Evolutionary conservation across 2,888 invertebrate species (phyloP), one percentile per base, ranked within the genome.

Genomic region (Calephelis perditalis): DNA sequence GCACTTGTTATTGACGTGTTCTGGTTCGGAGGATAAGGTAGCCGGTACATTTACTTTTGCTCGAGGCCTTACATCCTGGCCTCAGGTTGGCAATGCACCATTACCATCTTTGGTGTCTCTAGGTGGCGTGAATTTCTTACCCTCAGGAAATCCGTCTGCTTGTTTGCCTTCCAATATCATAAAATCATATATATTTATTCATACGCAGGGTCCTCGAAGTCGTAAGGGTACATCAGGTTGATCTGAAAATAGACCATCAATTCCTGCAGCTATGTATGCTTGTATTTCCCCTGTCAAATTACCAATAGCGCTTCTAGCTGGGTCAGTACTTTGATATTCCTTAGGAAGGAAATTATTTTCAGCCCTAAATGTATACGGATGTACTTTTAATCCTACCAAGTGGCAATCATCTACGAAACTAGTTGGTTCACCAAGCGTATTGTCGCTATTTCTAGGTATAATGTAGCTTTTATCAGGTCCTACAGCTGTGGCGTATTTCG

Each of bases 301-400:
- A 10, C 89, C 89, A 12, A 79, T 71, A 4, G 79, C 80, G 45
- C 71, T 67, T 15, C 69, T 70, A 0, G 78, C 77, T 5, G 71
- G 35, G 47, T 79, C 76, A 3, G 70, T 68, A 56, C 75, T 82
- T 9, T 73, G 76, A 61, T 77, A 88, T 62, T 89, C 86, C 8
- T 70, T 71, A 5, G 89, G 89, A 1, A 90, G 73, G 65, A 70
- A 90, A 0, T 62, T 45, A 61, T 87, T 87, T 66, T 89, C 89
- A 15, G 87, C 79, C 1, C 89, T 77, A 65, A 88, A 88, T 1
- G 89, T 89, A 64, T 81, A 89, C 0, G 88, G 86, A 58, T 89
- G 88, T 2, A 90, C 88, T 65, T 86, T 83, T 7, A 89, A 69
- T 1, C 84, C 83, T n/a, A 72, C 85, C 0, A 73, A 75, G 62